These are phyloP conservation scores for Caerostris darwini DNA, from an alignment of 1,140 invertebrate species.

Conservation along the genomic window DNA sequence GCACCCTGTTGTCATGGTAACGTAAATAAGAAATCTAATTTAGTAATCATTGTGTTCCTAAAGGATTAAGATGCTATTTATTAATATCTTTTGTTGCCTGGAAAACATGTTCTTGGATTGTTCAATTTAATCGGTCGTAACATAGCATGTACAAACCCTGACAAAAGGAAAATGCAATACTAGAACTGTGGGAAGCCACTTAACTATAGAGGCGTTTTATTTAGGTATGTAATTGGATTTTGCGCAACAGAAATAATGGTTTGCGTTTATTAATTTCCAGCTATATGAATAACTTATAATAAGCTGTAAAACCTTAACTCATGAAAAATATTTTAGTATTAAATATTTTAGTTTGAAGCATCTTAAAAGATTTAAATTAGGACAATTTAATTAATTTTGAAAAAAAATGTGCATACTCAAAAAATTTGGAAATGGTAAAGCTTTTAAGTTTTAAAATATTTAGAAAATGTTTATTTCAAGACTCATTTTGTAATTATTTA, in stretches of 20 bases:
- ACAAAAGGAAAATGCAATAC: neutral
- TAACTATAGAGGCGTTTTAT: neutral
- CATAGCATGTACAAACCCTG: neutral
- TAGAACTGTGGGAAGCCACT: neutral
- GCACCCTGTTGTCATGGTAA: neutral
- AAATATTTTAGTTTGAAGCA: neutral
- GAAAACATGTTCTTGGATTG: neutral
- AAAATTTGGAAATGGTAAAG: no score
- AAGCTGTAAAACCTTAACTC: no score
- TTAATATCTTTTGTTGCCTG: neutral
- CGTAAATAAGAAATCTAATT: conserved; percentile 29
- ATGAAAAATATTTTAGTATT: no score
- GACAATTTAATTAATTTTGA: no score
- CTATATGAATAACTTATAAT: no score
- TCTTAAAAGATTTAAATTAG: no score
- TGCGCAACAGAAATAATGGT: neutral
- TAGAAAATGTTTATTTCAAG: no score
- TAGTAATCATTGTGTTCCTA: neutral
- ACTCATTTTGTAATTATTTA: no score
- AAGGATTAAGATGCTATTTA: neutral
- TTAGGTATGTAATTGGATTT: neutral
- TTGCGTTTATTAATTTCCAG: neutral
- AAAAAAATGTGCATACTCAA: no score
- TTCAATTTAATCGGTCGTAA: neutral
- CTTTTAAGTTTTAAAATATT: no score